Percentiles rank a stretch among this genome's conserved stretches.
Evolutionary conservation across 2,888 invertebrate species (phyloP).

Genomic region (Cheilosia grossa): DNA sequence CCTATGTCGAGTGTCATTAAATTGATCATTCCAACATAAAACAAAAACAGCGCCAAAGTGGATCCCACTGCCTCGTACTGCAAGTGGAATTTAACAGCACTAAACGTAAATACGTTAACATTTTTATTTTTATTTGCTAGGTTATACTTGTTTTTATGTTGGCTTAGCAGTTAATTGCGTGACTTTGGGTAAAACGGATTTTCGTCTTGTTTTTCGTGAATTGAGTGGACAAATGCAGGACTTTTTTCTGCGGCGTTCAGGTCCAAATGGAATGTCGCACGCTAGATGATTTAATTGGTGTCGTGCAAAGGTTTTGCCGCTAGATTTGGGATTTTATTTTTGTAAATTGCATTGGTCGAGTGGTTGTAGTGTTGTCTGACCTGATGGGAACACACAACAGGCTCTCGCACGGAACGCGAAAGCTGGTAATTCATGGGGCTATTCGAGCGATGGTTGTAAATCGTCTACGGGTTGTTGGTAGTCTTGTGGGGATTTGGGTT

Average conservation of each 20-base stretch:
- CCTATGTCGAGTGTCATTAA: slow-evolving; percentile 31
- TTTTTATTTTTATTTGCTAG: slow-evolving; percentile 4
- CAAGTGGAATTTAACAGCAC: slow-evolving; percentile 31
- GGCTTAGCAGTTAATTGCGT: slow-evolving; percentile 56
- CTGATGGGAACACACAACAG: slow-evolving; percentile 11
- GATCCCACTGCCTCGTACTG: not conserved
- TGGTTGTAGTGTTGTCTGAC: slow-evolving; percentile 29
- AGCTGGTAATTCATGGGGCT: slow-evolving; percentile 50
- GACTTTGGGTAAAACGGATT: slow-evolving; percentile 32
- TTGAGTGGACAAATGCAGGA: slow-evolving; percentile 8
- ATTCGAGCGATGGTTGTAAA: slow-evolving; percentile 59
- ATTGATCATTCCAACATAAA: slow-evolving; percentile 20
- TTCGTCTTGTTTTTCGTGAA: slow-evolving; percentile 23
- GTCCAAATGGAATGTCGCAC: slow-evolving; percentile 60
- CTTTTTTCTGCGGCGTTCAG: slow-evolving; percentile 16
- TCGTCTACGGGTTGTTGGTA: slow-evolving; percentile 40
- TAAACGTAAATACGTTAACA: slow-evolving; percentile 18
- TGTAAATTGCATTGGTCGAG: slow-evolving; percentile 14
- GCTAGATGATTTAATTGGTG: slow-evolving; percentile 55
- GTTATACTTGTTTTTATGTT: slow-evolving; percentile 23
- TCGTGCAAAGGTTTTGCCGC: slow-evolving; percentile 37
- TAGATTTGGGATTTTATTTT: not conserved
- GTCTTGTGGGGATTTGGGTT: slow-evolving; percentile 46
- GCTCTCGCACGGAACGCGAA: too few species aligned
- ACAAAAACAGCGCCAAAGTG: slow-evolving; percentile 5